A percentile compares a stretch with the other conserved stretches of the same genome.
Conservation (phyloP, 64 coral and sea anemone genomes). For the Actinia equina region DNA sequence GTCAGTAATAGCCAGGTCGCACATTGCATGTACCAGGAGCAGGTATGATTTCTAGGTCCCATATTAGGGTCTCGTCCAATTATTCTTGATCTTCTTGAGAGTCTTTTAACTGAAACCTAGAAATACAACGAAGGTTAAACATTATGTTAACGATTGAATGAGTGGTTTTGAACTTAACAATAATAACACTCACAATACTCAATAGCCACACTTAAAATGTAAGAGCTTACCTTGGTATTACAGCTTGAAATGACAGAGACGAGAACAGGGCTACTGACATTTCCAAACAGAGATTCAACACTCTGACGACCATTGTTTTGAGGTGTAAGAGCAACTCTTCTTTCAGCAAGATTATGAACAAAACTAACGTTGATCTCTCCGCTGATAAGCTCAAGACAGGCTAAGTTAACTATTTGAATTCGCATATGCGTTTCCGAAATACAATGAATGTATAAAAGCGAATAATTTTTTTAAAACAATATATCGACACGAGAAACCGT, state of each 20-base stretch:
- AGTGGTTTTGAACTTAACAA: no score
- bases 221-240: constrained; percentile 25
- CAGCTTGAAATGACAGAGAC: constrained; percentile 32
- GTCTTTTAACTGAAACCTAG: background rate
- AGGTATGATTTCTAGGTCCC: constrained; percentile 20
- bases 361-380: constrained; percentile 42
- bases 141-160: no score
- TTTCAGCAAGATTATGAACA: constrained; percentile 34
- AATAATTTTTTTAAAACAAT: background rate
- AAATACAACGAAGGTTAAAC: background rate
- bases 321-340: constrained; percentile 18
- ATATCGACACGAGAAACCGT: background rate
- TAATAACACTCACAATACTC: no score
- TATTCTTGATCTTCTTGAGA: background rate
- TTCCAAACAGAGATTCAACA: constrained; percentile 5
- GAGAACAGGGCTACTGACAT: background rate
- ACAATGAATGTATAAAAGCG: constrained; percentile 25
- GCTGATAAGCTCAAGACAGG: constrained; percentile 27
- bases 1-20: background rate
- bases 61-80: background rate
- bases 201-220: background rate
- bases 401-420: background rate
- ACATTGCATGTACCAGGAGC: background rate
- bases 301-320: background rate
- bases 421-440: constrained; percentile 5